Evolutionary conservation across 1,140 invertebrate species (phyloP).

Genomic region (Akabosia matsudoensis): DNA sequence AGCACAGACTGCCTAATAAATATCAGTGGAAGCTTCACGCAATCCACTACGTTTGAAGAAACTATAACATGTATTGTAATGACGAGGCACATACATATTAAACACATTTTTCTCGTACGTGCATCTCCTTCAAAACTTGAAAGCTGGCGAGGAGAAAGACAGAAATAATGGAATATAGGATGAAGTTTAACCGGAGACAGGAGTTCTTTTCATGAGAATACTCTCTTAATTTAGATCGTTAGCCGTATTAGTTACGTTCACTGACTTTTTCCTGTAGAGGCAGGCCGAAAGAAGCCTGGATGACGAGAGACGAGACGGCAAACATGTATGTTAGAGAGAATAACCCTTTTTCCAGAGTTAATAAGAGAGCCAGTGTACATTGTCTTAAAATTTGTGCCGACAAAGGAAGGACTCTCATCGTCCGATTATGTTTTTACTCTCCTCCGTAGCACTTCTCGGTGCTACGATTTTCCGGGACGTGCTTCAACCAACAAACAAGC

Average conservation of each 20-base stretch:
- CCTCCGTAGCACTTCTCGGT: too few species aligned
- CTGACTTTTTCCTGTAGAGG: neutral
- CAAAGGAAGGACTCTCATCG: neutral
- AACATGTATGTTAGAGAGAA: too few species aligned
- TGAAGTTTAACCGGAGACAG: neutral
- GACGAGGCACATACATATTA: neutral
- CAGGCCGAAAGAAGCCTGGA: neutral
- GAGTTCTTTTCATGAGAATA: neutral
- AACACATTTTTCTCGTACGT: neutral
- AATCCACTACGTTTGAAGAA: too few species aligned
- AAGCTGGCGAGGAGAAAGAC: neutral
- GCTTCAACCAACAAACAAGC: neutral
- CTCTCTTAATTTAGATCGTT: conserved; percentile 16
- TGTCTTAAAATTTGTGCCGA: neutral
- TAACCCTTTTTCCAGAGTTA: neutral
- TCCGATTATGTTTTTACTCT: neutral
- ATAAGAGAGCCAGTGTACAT: neutral
- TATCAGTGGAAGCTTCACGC: neutral
- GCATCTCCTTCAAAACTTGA: neutral
- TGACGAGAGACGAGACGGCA: neutral
- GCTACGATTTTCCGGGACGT: neutral
- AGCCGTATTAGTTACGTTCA: conserved; percentile 10
- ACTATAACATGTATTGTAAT: too few species aligned
- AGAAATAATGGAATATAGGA: neutral
- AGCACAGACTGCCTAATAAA: neutral